Conservation (phyloP, 2,113 vertebrate genomes). For the Dasypus novemcinctus region DNA sequence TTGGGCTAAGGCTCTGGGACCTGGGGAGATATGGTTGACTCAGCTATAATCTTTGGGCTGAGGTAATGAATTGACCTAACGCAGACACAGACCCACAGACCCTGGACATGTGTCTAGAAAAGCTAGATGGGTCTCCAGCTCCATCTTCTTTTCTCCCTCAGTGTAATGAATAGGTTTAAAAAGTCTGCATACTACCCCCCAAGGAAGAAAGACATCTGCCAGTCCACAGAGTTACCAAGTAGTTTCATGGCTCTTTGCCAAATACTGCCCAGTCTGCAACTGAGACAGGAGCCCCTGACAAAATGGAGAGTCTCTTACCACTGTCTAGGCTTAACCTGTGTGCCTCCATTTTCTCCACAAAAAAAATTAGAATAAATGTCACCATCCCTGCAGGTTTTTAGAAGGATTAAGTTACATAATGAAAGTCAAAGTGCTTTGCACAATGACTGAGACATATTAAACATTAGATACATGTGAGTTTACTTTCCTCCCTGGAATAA, state of each 20-base stretch:
- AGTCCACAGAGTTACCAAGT: slow-evolving; percentile 79
- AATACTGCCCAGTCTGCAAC: slow-evolving; percentile 75
- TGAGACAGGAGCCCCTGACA: slow-evolving; percentile 69
- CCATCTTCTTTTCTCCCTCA: slow-evolving; percentile 70
- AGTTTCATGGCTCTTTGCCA: slow-evolving; percentile 81
- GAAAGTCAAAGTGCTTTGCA: neutral
- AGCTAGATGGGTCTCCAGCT: slow-evolving; percentile 76
- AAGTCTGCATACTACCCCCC: slow-evolving; percentile 73
- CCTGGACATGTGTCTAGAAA: neutral
- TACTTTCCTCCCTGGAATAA: neutral
- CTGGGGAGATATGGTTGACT: neutral
- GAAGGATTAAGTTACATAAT: slow-evolving; percentile 13
- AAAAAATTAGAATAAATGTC: slow-evolving; percentile 10
- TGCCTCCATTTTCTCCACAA: neutral
- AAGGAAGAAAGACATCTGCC: slow-evolving; percentile 61
- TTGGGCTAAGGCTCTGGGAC: neutral
- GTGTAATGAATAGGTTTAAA: slow-evolving; percentile 74
- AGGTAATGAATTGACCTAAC: neutral
- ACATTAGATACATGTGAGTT: neutral
- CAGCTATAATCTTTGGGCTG: neutral
- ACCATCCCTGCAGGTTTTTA: neutral
- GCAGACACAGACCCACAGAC: neutral
- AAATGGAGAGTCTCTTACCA: slow-evolving; percentile 43
- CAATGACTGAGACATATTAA: neutral
- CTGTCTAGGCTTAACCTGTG: neutral